These are phyloP conservation scores for Oncorhynchus nerka DNA, from an alignment of 2,113 vertebrate genomes.

Conservation along the genomic window DNA sequence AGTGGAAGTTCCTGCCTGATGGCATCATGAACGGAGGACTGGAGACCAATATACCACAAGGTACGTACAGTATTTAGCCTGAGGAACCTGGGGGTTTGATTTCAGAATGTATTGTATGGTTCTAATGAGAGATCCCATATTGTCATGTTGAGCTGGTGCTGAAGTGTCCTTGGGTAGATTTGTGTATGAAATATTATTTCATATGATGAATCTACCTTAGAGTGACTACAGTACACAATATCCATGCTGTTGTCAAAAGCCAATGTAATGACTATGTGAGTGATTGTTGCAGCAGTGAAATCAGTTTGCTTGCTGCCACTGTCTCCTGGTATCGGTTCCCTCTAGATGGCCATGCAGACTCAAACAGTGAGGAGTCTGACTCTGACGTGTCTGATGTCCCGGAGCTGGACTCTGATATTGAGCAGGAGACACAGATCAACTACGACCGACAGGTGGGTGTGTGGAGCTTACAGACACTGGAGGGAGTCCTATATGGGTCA, in stretches of 20 bases:
- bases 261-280: no score
- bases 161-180: no score
- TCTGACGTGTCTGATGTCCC: conserved; percentile 87
- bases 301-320: not conserved
- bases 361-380: conserved; percentile 86
- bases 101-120: no score
- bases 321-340: not conserved
- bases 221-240: no score
- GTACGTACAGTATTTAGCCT: conserved; percentile 70
- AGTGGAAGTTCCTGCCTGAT: conserved; percentile 96
- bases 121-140: no score
- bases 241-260: no score
- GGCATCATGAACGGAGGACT: conserved; percentile 84
- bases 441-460: conserved; percentile 83
- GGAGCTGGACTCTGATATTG: conserved; percentile 89
- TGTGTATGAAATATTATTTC: no score
- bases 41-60: conserved; percentile 82
- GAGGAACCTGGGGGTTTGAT: no score
- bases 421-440: conserved; percentile 89
- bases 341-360: conserved; percentile 80
- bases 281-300: no score
- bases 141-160: no score
- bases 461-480: not conserved
- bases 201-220: no score
- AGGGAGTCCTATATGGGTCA: no score